phyloP scores from a whole-genome alignment of 2,113 vertebrate species.

The Pseudolaguvia tuberculata region DNA sequence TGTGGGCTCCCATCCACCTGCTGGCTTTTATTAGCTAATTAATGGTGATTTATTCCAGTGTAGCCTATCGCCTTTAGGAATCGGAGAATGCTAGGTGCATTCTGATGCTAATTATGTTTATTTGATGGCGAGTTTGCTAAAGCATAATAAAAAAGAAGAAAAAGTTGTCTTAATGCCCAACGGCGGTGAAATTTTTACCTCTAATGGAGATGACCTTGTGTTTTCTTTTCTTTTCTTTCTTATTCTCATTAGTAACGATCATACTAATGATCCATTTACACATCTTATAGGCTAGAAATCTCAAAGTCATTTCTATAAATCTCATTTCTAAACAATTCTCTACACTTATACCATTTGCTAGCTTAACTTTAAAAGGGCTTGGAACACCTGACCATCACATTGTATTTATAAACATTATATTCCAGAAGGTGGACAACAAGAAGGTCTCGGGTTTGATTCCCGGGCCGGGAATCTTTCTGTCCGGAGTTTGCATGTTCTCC shows the following conservation, averaged over 20 bases:
- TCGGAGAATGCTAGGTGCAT: slow-evolving; percentile 78
- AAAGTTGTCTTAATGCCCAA: slow-evolving; percentile 66
- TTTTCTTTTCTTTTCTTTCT: slow-evolving; percentile 27
- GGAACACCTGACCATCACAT: too few species aligned
- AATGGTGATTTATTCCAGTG: slow-evolving; percentile 96
- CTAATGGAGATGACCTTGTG: slow-evolving; percentile 67
- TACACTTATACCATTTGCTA: too few species aligned
- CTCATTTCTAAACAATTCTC: too few species aligned
- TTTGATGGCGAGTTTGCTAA: slow-evolving; percentile 82
- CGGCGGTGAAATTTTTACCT: slow-evolving; percentile 65
- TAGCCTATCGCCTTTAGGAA: slow-evolving; percentile 86
- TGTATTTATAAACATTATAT: too few species aligned
- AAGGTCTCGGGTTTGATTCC: too few species aligned
- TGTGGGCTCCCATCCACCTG: slow-evolving; percentile 90
- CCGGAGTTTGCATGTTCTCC: too few species aligned
- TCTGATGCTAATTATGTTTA: slow-evolving; percentile 85
- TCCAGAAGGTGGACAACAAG: too few species aligned
- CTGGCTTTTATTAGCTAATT: slow-evolving; percentile 98
- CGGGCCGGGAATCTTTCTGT: too few species aligned
- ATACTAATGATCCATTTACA: slow-evolving; percentile 54
- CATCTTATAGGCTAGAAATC: too few species aligned
- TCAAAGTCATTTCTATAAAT: too few species aligned
- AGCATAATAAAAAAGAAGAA: too few species aligned
- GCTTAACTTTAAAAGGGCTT: too few species aligned
- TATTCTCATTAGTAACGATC: slow-evolving; percentile 59